Base-by-base conservation (phyloP, 1,140 invertebrate genomes). In the Cydia pomonella region DNA sequence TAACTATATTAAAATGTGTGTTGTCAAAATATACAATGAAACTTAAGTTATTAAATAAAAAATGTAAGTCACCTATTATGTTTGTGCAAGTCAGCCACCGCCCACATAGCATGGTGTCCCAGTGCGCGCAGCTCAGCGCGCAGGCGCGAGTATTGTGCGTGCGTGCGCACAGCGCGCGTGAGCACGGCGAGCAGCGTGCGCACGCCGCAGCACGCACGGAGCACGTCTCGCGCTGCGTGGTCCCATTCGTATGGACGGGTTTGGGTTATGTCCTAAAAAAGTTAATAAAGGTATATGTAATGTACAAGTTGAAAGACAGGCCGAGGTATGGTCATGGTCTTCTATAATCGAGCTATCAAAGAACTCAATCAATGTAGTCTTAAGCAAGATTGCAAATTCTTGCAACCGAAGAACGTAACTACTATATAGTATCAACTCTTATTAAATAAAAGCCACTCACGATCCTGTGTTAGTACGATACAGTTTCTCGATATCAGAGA, bases 121-220 rank as follows among this genome's bases (percentile, higher is more conserved):
- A 90, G 38, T 0, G 18, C 47, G 0, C 79, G 73, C 72, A 91
- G 74, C 2, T 18, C 69, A 0, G n/a, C 62, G 0, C 41, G 80
- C 72, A 90, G 79, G 7, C 80, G 78, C 16, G 53, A 25, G 81
- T 88, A 90, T 4, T 69, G 64, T 5, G 80, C 69, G 66, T 85
- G 88, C 71, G 76, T 64, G 27, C 7, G 33, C n/a, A 41, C 29
- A 0, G 79, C 85, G 13, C 83, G 79, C 16, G 25, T 63, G 38
- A 86, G 9, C 76, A 82, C 80, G 59, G 53, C 47, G 21, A 86
- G 75, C n/a, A 85, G 27, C 25, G 75, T 72, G 75, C 90, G 84
- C 73, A 77, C 81, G 27, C 84, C 87, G 77, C 83, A 86, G 13
- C 80, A 76, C 64, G 84, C 84, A 12, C 80, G 79, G n/a, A 87